Evolutionary conservation across 2,113 vertebrate genomes (phyloP), one percentile per base, ranked within the genome.

Genomic region (Pomatorhinus ruficollis): DNA sequence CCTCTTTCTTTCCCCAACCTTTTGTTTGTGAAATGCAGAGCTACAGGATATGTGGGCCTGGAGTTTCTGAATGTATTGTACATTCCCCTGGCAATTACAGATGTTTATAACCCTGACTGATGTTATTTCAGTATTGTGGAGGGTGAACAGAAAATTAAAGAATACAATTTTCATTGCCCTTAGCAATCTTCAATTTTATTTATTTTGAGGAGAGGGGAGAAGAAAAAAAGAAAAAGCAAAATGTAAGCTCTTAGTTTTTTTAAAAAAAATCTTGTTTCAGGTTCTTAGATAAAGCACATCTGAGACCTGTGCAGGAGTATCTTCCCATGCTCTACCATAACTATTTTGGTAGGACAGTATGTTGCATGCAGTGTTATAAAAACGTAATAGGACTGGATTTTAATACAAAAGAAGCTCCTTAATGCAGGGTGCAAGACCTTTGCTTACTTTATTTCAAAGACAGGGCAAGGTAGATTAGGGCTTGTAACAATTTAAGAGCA

Each of bases 1-100:
- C 97, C 96, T 96, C 95, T 97, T 93, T 97, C 96, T 95, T 95
- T 93, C 91, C 92, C 91, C 89, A 97, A 97, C 97, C 97, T 98
- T 97, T 98, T 98, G 98, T 98, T 97, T 97, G 97, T 97, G 91
- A 92, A 97, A 96, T 97, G 94, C 96, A 72, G 60, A 97, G 97
- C 97, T 97, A 95, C 69, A 90, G 97, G 97, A 97, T 97, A 96
- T 82, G 95, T 97, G 96, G 97, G 96, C 96, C 97, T 86, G 89
- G 95, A 95, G 97, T 95, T 96, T 97, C 91, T 96, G 95, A 93
- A 75, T 69, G 93, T 91, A 95, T 97, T 94, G 97, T 97, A 92
- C 76, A n/a, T 97, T 98, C 89, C 93, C 89, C 78, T 78, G 90
- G 96, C 96, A 96, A 96, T 96, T 96, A 95, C 97, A 97, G 95